phyloP scores from a whole-genome alignment of 2,113 vertebrate species.

The Junco hyemalis region DNA sequence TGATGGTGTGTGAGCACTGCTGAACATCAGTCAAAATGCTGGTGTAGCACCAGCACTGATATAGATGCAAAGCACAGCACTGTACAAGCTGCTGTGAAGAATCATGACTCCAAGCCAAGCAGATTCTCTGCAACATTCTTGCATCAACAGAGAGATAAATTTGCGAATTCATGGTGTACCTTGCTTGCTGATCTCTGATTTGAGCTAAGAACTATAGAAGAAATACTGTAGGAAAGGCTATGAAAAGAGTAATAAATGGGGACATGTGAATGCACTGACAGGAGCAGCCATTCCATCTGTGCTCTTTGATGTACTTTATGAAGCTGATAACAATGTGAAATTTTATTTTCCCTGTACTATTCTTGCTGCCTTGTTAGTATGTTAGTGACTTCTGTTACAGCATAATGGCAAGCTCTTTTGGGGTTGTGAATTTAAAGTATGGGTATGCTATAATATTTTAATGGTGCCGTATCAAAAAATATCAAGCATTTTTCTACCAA shows the following conservation, averaged over 20 bases:
- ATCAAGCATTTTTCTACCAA: neutral
- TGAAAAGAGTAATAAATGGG: neutral
- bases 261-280: neutral
- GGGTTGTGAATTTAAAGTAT: constrained; percentile 6
- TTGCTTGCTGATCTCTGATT: neutral
- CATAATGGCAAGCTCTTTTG: neutral
- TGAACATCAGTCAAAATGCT: rapidly evolving
- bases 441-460: neutral
- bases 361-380: constrained; percentile 6
- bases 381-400: constrained; percentile 15
- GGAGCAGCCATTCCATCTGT: neutral
- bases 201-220: neutral
- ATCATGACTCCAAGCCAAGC: neutral
- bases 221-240: neutral
- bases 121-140: neutral
- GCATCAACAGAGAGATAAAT: neutral
- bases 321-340: neutral
- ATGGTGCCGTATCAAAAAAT: neutral
- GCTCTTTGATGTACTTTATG: neutral
- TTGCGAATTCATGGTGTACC: neutral
- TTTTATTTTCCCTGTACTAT: constrained; percentile 32
- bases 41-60: too few species aligned
- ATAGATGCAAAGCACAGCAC: neutral
- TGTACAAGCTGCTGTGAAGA: neutral
- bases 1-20: rapidly evolving